Base-by-base conservation (phyloP, 2,888 invertebrate genomes). In the Troides helena region DNA sequence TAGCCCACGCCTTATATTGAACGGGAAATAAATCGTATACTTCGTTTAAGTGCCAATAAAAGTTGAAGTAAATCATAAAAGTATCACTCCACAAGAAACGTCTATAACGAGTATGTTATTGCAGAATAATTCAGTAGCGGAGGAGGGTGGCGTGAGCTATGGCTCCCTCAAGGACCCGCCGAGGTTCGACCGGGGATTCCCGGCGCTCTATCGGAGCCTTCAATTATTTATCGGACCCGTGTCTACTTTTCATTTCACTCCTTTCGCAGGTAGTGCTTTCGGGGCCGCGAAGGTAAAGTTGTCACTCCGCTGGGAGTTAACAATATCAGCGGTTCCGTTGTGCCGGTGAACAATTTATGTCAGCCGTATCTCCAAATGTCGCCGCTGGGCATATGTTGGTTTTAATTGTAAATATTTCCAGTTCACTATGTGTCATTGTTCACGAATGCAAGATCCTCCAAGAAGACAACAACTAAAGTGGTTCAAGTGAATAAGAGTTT, bases 71-170 rank as follows among this genome's bases (percentile, higher is more conserved):
- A 92, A 92, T 92, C 92, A 92, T 92, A 92, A 90, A 92, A 91
- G 92, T 92, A 92, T 92, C 91, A 92, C 89, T 90, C 89, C 84
- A 81, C 85, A 84, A 86, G 88, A 90, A 91, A 90, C 83, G 92
- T 92, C 91, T 90, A 90, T 91, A 92, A 92, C 92, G 90, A 90
- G 91, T 91, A 89, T 91, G 91, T 92, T 92, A 92, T 92, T 90
- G 90, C 88, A 79, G 89, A 92, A 92, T 92, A 92, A 92, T 92
- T 92, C 92, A 92, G 89, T 86, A 89, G 89, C 80, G 80, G 72
- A 76, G 84, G 86, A 87, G 91, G 91, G 90, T 85, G 85, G 81
- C 77, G 81, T 91, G 90, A 92, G 83, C 83, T 87, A 92, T 92
- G 85, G 86, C 87, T 91, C 92, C 92, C 92, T 85, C 80, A 85